Conservation (phyloP, 2,113 vertebrate genomes). For the Raphicerus campestris region DNA sequence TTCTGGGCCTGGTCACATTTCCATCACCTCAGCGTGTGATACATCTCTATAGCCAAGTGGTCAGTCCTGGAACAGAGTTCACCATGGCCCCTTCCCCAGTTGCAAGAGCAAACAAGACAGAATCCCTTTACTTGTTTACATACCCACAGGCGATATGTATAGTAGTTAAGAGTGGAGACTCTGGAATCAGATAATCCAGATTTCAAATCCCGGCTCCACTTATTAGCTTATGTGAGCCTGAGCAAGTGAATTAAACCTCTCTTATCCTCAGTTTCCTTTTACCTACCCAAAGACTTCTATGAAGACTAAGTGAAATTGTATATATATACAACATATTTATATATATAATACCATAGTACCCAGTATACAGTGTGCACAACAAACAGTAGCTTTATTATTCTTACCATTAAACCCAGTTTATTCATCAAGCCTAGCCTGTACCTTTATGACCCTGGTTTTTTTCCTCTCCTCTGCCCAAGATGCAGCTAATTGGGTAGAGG, state of each 20-base stretch:
- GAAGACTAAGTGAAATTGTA: background rate
- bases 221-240: background rate
- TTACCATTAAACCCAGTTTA: background rate
- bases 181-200: background rate
- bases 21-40: background rate
- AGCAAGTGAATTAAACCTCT: background rate
- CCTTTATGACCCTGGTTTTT: background rate
- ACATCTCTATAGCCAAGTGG: background rate
- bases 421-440: background rate
- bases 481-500: background rate
- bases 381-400: background rate
- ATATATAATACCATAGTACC: background rate
- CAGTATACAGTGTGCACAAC: background rate
- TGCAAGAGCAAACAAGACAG: background rate
- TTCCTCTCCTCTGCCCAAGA: background rate
- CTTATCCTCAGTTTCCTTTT: background rate
- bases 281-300: background rate
- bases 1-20: background rate
- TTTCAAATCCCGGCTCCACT: background rate
- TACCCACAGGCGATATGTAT: background rate
- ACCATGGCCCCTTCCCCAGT: background rate
- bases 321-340: background rate
- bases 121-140: background rate
- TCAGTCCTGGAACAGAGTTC: background rate
- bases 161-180: background rate